These are phyloP conservation scores for Saiga tatarica DNA, from an alignment of 2,113 vertebrate genomes.

Conservation along the genomic window DNA sequence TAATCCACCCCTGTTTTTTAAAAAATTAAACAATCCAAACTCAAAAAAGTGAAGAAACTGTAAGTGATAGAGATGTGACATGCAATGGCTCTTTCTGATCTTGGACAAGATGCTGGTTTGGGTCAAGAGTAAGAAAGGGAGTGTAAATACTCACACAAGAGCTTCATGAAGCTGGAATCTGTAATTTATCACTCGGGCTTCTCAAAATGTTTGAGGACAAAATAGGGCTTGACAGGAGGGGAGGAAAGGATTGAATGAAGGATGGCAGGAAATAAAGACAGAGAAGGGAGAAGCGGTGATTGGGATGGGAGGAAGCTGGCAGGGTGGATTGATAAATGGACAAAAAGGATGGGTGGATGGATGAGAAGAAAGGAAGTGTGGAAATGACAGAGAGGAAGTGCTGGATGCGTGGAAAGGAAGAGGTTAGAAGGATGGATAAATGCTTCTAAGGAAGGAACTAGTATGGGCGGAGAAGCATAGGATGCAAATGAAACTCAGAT, in stretches of 20 bases:
- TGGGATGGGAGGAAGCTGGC: neutral
- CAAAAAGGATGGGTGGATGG: neutral
- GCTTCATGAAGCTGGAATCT: neutral
- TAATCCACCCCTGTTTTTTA: neutral
- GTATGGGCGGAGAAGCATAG: neutral
- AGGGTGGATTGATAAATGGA: neutral
- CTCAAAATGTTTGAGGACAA: neutral
- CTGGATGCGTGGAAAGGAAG: neutral
- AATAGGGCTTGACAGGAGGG: neutral
- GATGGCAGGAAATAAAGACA: neutral
- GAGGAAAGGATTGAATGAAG: no score
- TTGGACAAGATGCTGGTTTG: neutral
- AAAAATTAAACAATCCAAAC: neutral
- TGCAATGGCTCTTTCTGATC: neutral
- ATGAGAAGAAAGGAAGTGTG: neutral
- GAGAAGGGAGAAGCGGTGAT: neutral
- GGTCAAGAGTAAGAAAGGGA: neutral
- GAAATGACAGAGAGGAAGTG: fast-evolving
- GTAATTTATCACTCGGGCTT: neutral
- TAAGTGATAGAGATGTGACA: neutral
- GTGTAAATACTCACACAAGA: neutral
- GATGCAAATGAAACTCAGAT: neutral
- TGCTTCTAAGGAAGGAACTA: neutral
- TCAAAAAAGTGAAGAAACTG: neutral
- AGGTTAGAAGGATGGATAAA: neutral